Base-by-base conservation (phyloP, 2,797 vertebrate species). In the Gymnoscopelus microlampas region DNA sequence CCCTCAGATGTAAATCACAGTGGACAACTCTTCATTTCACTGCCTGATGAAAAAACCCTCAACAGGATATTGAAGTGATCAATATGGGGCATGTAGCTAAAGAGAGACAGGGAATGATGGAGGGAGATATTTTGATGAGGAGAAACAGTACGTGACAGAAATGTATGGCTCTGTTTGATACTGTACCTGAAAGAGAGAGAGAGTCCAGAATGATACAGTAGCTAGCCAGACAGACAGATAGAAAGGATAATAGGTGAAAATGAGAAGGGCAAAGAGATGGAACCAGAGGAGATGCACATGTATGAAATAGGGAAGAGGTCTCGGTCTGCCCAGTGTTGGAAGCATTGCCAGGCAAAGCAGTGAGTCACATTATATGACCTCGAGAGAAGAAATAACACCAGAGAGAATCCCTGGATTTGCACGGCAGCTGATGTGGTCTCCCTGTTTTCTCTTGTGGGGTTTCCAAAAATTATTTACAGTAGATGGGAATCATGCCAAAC, bases 381-480 rank as follows among this genome's bases (percentile, higher is more conserved):
- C 88, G 87, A 72, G 77, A 80, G 82, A 84, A 88, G 78, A 81
- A 91, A 90, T 85, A 90, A 89, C 87, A 86, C 63, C 56, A 57
- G 78, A 87, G 89, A 90, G 87, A 44, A 88, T 87, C 87, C 87
- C 86, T 85, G 83, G 88, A 87, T 80, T 88, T 89, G 82, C 79
- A 89, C 80, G 70, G 87, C 83, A 88, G 89, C 86, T 84, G 77
- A 88, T 90, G 86, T 84, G 87, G 89, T 90, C 81, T 76, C 79
- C 80, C 81, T 91, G 88, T 89, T 91, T 89, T 85, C 85, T 81
- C 83, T 85, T 74, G 79, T 91, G 88, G 86, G 86, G 86, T 88
- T 92, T 91, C 26, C 10, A 73, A 87, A 86, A 83, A 85, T 82
- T 78, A 90, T 88, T 90, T 90, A 90, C 80, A 87, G 87, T 32